Percentiles rank a stretch among this genome's conserved stretches.
These are phyloP conservation scores for Bedellia somnulentella DNA, from an alignment of 2,888 invertebrate species.

Conservation along the genomic window DNA sequence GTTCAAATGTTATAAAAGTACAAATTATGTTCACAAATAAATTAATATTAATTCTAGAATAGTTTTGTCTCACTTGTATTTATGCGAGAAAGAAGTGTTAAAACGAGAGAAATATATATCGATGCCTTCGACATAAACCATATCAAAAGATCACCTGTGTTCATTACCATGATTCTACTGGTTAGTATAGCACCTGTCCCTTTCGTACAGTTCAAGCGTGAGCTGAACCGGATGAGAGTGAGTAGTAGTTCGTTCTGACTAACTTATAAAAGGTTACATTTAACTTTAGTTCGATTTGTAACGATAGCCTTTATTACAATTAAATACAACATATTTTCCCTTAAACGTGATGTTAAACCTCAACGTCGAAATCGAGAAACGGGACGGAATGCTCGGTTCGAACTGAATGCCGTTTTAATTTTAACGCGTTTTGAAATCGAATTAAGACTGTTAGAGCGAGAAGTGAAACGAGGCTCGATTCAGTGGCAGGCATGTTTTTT, in stretches of 20 bases:
- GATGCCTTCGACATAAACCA: conserved; percentile 39
- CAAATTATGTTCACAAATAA: too few relatives aligned
- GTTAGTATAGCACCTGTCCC: conserved; percentile 57
- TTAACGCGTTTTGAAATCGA: conserved; percentile 59
- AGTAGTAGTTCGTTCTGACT: too few relatives aligned
- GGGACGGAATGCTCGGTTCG: conserved; percentile 49
- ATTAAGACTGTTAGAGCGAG: conserved; percentile 58
- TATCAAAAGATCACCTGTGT: conserved; percentile 60
- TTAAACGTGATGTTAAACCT: too few relatives aligned
- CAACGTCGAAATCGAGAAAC: conserved; percentile 28
- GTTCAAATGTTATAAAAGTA: too few relatives aligned
- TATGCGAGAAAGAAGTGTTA: conserved; percentile 13
- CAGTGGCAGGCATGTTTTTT: conserved; percentile 42
- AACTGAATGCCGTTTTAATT: too few relatives aligned
- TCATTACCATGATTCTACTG: conserved; percentile 59
- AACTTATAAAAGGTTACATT: too few relatives aligned
- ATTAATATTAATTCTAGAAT: conserved; percentile 31
- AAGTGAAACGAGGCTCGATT: conserved; percentile 41
- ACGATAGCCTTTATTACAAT: too few relatives aligned
- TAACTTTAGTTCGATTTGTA: too few relatives aligned
- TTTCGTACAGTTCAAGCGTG: conserved; percentile 56
- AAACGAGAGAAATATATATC: conserved; percentile 43
- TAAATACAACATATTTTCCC: too few relatives aligned
- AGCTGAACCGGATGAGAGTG: conserved; percentile 54
- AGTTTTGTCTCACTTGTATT: conserved; percentile 22